A percentile compares a stretch with the other conserved stretches of the same genome.
These are phyloP conservation scores for Seira sanloemensis DNA, from an alignment of 2,888 invertebrate genomes.

Conservation along the genomic window DNA sequence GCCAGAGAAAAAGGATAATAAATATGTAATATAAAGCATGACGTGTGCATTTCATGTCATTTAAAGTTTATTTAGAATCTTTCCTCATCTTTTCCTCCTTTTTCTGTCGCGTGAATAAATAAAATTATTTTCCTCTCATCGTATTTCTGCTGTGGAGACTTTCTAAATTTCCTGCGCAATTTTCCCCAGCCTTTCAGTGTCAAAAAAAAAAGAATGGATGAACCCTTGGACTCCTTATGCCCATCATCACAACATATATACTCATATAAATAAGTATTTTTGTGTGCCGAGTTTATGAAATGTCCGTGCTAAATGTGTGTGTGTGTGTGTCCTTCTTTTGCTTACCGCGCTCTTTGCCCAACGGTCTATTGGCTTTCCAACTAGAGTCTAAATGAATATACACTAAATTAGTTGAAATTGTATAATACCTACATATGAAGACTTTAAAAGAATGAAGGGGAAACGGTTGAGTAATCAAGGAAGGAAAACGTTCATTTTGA, in stretches of 20 bases:
- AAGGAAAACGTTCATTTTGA: neutral
- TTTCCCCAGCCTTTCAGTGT: no score
- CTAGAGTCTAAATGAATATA: neutral
- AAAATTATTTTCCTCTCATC: no score
- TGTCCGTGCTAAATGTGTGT: neutral
- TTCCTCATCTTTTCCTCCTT: no score
- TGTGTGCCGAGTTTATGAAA: neutral
- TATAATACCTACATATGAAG: neutral
- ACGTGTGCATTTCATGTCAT: neutral
- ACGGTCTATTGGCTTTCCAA: neutral
- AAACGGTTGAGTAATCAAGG: constrained; percentile 16
- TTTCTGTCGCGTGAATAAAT: no score
- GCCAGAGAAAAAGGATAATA: neutral
- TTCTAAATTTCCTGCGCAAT: no score
- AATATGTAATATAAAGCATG: neutral
- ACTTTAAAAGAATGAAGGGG: neutral
- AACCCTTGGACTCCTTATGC: no score
- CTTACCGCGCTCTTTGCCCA: neutral
- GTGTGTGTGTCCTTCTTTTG: no score
- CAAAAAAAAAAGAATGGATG: no score
- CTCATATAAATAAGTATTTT: neutral
- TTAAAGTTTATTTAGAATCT: no score
- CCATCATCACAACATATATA: no score
- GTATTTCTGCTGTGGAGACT: no score
- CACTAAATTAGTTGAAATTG: neutral